Evolutionary conservation across 2,797 vertebrate species (phyloP).

Genomic region (Yasuhikotakia modesta): DNA sequence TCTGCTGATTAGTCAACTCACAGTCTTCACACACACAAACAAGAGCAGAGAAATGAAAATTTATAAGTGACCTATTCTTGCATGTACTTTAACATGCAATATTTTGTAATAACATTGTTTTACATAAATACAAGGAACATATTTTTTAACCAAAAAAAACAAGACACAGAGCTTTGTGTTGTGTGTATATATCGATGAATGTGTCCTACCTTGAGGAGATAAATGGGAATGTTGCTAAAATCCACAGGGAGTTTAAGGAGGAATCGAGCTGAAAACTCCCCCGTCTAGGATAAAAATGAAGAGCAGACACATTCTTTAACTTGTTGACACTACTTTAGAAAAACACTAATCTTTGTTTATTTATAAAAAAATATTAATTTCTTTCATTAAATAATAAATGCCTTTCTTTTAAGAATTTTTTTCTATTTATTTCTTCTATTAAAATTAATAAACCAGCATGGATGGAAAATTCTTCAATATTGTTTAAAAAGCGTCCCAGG

Average conservation of each 20-base stretch:
- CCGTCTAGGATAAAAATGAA: constrained; percentile 65
- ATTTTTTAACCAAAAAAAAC: not conserved
- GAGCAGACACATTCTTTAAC: constrained; percentile 15
- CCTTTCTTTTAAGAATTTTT: no score
- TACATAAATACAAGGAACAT: not conserved
- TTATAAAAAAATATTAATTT: no score
- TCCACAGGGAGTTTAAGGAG: constrained; percentile 96
- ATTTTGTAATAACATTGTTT: constrained; percentile 28
- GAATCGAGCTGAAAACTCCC: constrained; percentile 96
- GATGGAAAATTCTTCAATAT: no score
- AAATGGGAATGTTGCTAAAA: constrained; percentile 97
- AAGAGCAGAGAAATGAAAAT: constrained; percentile 54
- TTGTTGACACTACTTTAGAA: not conserved
- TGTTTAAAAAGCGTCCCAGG: no score
- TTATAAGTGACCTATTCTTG: constrained; percentile 55
- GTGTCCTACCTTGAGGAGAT: constrained; percentile 93
- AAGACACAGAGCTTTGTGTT: constrained; percentile 3
- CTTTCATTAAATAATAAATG: no score
- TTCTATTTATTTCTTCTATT: no score
- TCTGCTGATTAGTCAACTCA: constrained; percentile 82
- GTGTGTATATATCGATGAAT: constrained; percentile 11
- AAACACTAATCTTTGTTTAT: no score
- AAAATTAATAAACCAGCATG: no score
- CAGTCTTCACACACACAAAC: constrained; percentile 66
- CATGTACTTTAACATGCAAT: constrained; percentile 50